Evolutionary conservation across 2,113 vertebrate species (phyloP).

Genomic region (Paramisgurnus dabryanus): DNA sequence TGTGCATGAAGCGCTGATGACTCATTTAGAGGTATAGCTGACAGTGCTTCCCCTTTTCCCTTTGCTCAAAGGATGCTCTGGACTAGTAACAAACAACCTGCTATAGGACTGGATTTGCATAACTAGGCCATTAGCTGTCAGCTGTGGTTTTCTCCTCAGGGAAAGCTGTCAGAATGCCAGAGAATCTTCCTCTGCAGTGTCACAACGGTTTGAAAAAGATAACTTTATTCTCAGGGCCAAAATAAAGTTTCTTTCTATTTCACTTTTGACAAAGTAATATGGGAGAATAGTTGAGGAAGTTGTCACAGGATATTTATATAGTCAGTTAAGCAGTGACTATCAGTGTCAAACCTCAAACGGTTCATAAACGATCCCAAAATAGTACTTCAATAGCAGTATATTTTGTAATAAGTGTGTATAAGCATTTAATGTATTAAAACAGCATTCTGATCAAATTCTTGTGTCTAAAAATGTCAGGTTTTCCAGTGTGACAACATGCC

Average conservation of each 20-base stretch:
- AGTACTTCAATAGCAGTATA: no score
- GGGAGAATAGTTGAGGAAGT: neutral
- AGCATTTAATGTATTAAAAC: no score
- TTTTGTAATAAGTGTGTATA: no score
- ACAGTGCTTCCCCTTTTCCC: slow-evolving; percentile 56
- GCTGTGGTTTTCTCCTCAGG: slow-evolving; percentile 62
- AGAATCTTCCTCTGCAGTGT: slow-evolving; percentile 54
- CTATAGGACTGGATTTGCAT: slow-evolving; percentile 67
- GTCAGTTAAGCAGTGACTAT: no score
- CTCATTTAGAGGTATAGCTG: slow-evolving; percentile 18
- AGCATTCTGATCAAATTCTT: no score
- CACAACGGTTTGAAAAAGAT: slow-evolving; percentile 6
- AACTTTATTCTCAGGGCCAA: neutral
- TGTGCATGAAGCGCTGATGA: neutral
- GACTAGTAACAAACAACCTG: slow-evolving; percentile 54
- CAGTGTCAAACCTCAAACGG: no score
- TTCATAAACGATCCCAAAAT: no score
- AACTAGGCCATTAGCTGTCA: slow-evolving; percentile 76
- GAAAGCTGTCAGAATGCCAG: slow-evolving; percentile 64
- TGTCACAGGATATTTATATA: neutral
- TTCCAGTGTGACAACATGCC: no score
- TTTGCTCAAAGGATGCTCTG: slow-evolving; percentile 63
- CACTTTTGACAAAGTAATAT: neutral
- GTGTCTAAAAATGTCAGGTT: no score
- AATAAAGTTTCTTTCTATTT: slow-evolving; percentile 5